Base-by-base conservation (phyloP, 2,113 vertebrate species). In the Menidia beryllina region DNA sequence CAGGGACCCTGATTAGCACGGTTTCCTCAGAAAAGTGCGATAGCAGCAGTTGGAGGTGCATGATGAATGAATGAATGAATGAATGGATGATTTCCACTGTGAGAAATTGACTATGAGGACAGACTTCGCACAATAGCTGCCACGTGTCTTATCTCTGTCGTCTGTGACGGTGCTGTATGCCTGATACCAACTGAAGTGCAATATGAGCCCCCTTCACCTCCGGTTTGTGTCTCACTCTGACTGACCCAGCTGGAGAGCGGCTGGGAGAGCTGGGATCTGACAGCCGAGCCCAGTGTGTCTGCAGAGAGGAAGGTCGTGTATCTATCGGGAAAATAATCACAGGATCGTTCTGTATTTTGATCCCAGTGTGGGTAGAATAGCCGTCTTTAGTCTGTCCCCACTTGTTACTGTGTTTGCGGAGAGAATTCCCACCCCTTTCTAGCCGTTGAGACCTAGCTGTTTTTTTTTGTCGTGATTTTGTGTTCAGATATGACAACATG, bases 251-350 rank as follows among this genome's bases (percentile, higher is more conserved):
- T 88, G 47, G 75, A 81, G 72, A 88, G 81, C 0, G 74, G 36
- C 73, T 80, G 83, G 78, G 82, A 82, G 48, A 68, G 64, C 65
- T 83, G 83, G 88, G 86, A 87, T 10, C 25, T 77, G 69, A 66
- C 34, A 11, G 0, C 54, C 0, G 79, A 82, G 23, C 62, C 79
- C 54, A 57, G n/a, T 23, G 30, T 43, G 6, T 58, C 77, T 19
- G 65, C 86, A 53, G 72, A 89, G 64, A 69, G 5, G 23, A 85
- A 89, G 87, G 85, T 90, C 66, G 79, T 27, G 60, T 55, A 36
- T 0, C 9, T 54, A 15, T 24, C 30, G 27, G n/a, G 25, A 51
- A n/a, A 48, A 49, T 38, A 47, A 17, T 65, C 51, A 75, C n/a
- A n/a, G n/a, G 52, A 11, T 24, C 63, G 57, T 65, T 39, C 12